Base-by-base conservation (phyloP, 2,113 vertebrate species). In the Clinocottus analis region DNA sequence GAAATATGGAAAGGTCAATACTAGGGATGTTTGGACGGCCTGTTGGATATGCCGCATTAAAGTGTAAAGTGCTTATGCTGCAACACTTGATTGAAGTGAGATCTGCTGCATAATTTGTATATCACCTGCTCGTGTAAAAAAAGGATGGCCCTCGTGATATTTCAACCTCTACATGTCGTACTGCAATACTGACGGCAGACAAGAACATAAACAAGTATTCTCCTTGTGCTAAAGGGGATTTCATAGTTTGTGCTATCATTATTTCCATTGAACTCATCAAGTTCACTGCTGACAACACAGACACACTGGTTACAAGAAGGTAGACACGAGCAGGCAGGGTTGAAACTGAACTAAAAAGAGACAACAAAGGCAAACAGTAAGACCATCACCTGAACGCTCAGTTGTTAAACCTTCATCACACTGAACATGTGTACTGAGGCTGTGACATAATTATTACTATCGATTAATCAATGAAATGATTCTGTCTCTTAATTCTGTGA, bases 11-110 rank as follows among this genome's bases (percentile, higher is more conserved):
- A 68, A 84, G 61, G 62, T 77, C 39, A 14, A 12, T 41, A 12
- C 55, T 33, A 31, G 14, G 27, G 33, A 25, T 39, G 56, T 70
- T 65, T 79, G 23, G 70, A 58, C 29, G 41, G 25, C 33, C 39
- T 79, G 11, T 31, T 68, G 25, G 63, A 78, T 66, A 14, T 33
- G 69, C 72, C 60, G 71, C 53, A 29, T 64, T 78, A 17, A 12
- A 53, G 41, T 55, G 68, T 53, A 37, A 59, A 31, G 47, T 49
- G 61, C 74, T 59, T 14, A 53, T 61, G 39, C 39, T 31, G 51
- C 49, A 47, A 12, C 25, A 53, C 17, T 56, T 51, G 51, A 51
- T 27, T 67, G 29, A 62, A 49, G 62, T 39, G 19, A 43, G 27
- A 41, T 82, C 53, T 25, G 19, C 31, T 41, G 53, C n/a, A 62